These are phyloP conservation scores for Tribolium madens DNA, from an alignment of 1,140 invertebrate genomes.

Conservation along the genomic window DNA sequence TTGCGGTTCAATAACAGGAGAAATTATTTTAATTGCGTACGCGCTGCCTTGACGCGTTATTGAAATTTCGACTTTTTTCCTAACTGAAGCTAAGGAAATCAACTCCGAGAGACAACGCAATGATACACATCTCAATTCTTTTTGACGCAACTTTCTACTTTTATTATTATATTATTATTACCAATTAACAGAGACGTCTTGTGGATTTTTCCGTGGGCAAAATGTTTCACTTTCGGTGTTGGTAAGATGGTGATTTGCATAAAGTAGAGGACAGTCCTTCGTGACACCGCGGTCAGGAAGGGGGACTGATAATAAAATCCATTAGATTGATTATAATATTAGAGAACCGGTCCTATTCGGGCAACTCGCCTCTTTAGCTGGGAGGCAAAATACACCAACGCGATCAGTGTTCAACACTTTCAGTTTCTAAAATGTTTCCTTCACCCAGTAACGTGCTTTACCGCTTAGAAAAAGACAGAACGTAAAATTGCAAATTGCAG, in stretches of 20 bases:
- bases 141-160: background rate
- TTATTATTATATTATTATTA: constrained; percentile 4
- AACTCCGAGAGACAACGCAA: too few relatives aligned
- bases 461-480: constrained; percentile 24
- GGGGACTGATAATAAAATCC: constrained; percentile 38
- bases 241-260: constrained; percentile 31
- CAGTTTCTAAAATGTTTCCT: constrained; percentile 47
- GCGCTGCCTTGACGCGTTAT: constrained; percentile 14
- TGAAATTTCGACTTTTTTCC: constrained; percentile 11
- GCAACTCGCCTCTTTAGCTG: constrained; percentile 47
- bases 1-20: constrained; percentile 40
- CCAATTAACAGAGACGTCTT: background rate
- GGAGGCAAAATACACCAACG: constrained; percentile 39
- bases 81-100: too few relatives aligned
- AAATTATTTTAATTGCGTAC: constrained; percentile 28
- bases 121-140: background rate
- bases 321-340: constrained; percentile 48
- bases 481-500: constrained; percentile 39
- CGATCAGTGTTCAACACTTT: constrained; percentile 43
- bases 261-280: constrained; percentile 47
- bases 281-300: background rate
- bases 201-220: too few relatives aligned
- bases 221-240: constrained; percentile 7
- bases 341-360: constrained; percentile 50
- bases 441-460: constrained; percentile 32